Base-by-base conservation (phyloP, 2,797 vertebrate genomes). In the Zalophus californianus region DNA sequence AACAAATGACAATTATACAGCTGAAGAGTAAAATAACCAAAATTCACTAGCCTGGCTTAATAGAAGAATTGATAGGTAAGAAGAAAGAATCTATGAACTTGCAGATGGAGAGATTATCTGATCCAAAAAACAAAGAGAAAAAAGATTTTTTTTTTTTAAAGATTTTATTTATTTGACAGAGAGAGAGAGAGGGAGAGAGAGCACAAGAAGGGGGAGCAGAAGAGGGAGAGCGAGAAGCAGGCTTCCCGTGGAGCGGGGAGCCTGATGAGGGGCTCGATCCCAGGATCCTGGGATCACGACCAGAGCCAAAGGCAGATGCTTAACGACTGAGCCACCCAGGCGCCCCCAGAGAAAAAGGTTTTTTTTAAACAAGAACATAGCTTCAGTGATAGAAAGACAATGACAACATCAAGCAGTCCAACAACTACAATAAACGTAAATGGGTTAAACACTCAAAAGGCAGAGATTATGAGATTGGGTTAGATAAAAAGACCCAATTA, bases 381-480 rank as follows among this genome's bases (percentile, higher is more conserved):
- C 38, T 92, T 91, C 41, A 66, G 15, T 66, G 32, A 10, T 68
- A 88, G 27, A 83, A 44, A 90, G 27, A 92, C 27, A 83, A 87
- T 66, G 82, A 90, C 27, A 95, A 32, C 70, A 94, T 72, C 52
- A 94, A 91, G n/a, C 4, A 72, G 25, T 82, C 29, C 32, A 88
- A 88, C 77, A 94, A 78, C 56, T 94, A 86, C 15, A 89, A 35
- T 93, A 88, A 96, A 44, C 79, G 10, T 83, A 93, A 93, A 91
- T 21, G 18, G 27, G 82, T 50, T 78, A 52, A 89, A 82, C 27
- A 94, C 13, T 96, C 73, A 89, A 94, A 88, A 95, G 82, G 29
- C 14, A 94, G 56, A 91, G 41, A 83, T 2, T 70, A 0, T 85
- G 12, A 92, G 50, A 96, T 20, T 62, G 21, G 27, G 21, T 79